These are phyloP conservation scores for Drosophila bipectinata DNA, from an alignment of 1,140 invertebrate species.

Conservation along the genomic window DNA sequence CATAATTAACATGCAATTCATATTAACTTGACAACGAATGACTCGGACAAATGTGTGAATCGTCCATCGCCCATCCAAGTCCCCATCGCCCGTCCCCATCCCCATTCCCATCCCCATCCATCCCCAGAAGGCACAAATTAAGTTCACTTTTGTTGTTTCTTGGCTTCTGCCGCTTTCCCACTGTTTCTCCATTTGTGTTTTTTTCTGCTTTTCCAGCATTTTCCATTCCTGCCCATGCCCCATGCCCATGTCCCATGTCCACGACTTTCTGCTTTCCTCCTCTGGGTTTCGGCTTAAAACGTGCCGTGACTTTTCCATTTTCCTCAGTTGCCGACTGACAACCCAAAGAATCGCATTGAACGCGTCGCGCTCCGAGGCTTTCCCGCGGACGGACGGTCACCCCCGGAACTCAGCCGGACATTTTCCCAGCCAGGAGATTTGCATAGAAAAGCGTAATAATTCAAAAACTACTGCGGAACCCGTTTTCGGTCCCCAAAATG, in stretches of 20 bases:
- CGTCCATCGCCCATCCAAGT: neutral
- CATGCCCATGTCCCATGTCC: neutral
- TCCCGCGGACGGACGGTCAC: constrained; percentile 1
- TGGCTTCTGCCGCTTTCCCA: constrained; percentile 9
- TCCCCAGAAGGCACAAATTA: constrained; percentile 34
- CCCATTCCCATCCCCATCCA: neutral
- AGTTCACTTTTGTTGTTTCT: constrained; percentile 35
- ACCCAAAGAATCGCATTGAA: constrained; percentile 58
- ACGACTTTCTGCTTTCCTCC: constrained; percentile 10
- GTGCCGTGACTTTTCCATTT: constrained; percentile 58
- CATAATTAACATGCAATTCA: constrained; percentile 76
- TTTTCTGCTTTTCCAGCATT: constrained; percentile 15
- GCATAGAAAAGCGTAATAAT: constrained; percentile 58
- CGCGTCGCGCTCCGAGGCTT: constrained; percentile 10
- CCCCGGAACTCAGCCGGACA: constrained; percentile 4
- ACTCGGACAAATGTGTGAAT: constrained; percentile 32
- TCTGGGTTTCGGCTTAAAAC: constrained; percentile 43
- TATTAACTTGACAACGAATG: constrained; percentile 48
- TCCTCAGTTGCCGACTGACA: constrained; percentile 70
- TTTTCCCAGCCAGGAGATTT: constrained; percentile 21
- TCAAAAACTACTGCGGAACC: constrained; percentile 69
- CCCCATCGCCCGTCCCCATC: neutral
- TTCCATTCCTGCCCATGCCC: constrained; percentile 8
- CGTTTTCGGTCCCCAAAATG: constrained; percentile 70
- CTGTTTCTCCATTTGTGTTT: neutral